Evolutionary conservation across 1,140 invertebrate genomes (phyloP), one percentile per base, ranked within the genome.

Genomic region (Grapholita molesta): DNA sequence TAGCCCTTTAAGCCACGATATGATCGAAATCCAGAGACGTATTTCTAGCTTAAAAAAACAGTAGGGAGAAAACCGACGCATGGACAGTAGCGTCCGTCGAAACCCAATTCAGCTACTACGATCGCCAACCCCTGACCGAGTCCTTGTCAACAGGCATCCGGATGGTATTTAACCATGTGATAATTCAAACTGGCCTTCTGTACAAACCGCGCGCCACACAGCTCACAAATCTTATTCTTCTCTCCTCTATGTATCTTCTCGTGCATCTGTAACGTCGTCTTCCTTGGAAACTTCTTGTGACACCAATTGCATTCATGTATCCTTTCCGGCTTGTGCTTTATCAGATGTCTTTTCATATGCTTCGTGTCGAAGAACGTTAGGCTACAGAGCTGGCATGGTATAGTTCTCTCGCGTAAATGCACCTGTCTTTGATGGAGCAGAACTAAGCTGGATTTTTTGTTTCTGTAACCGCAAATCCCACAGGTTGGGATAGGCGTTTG

Each of bases 181-280:
- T 70, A 74, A 23, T 67, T 72, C 15, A 74, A 21, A 38, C 73
- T 74, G 15, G 67, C 69, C 12, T 66, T 67, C 48, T 75, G 75
- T 11, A 71, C 67, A 12, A 74, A 77, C 21, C 32, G 88, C 87
- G 96, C 96, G 2, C 95, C 95, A 77, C 96, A 96, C 12, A 95
- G 93, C 84, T 95, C 95, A 72, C 96, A 96, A 6, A 92, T 75
- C 72, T 93, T 96, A 1, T 95, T 94, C 75, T 96, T 96, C 68
- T 95, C 94, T 0, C 95, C 94, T 0, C 94, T 95, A 75, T 96
- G 96, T 79, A 95, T 95, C 1, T 94, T 89, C 75, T 94, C 88
- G 72, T 96, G 96, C 72, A 96, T 96, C 76, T 95, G 25, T 5
- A 68, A 15, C 6, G 52, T 68, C 6, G 3, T 68, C 25, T 61